Evolutionary conservation across 1,140 invertebrate species (phyloP).

Genomic region (Penaeus vannamei): DNA sequence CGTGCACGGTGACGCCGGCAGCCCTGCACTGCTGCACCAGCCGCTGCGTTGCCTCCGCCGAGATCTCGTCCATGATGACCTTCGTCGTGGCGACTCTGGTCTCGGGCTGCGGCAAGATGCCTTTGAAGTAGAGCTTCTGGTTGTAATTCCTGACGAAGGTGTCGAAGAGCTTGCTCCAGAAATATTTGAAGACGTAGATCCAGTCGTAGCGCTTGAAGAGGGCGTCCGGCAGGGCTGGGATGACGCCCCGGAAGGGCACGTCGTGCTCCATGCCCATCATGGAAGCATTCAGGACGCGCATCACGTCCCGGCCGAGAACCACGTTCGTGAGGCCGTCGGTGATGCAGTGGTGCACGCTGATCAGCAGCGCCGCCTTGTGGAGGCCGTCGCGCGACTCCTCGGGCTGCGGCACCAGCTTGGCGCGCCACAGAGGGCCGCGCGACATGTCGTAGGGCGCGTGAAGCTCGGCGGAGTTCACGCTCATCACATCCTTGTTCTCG

Average conservation of each 20-base stretch:
- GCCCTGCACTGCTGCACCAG: constrained; percentile 5
- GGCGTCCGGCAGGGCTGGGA: not conserved
- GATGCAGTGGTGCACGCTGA: constrained; percentile 17
- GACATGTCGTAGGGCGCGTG: not conserved
- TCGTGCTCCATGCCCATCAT: not conserved
- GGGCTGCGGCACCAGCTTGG: not conserved
- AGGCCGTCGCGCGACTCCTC: not conserved
- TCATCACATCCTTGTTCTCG: not conserved
- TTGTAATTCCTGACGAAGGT: not conserved
- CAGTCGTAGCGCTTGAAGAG: not conserved
- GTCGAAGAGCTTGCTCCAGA: not conserved
- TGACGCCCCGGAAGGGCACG: not conserved
- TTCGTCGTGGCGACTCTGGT: constrained; percentile 12
- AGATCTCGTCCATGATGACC: not conserved
- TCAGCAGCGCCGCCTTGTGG: not conserved
- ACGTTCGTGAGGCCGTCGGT: not conserved
- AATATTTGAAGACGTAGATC: constrained; percentile 1
- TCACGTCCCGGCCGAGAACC: not conserved
- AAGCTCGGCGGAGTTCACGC: not conserved
- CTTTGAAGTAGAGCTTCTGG: constrained; percentile 31
- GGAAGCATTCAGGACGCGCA: not conserved
- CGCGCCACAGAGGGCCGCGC: not conserved
- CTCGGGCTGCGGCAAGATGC: constrained; percentile 12
- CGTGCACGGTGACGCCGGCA: constrained; percentile 27
- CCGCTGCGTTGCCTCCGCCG: not conserved